A percentile compares a stretch with the other conserved stretches of the same genome.
phyloP scores from a whole-genome alignment of 1,140 invertebrate genomes.

The honey bee (Apis mellifera) region DNA sequence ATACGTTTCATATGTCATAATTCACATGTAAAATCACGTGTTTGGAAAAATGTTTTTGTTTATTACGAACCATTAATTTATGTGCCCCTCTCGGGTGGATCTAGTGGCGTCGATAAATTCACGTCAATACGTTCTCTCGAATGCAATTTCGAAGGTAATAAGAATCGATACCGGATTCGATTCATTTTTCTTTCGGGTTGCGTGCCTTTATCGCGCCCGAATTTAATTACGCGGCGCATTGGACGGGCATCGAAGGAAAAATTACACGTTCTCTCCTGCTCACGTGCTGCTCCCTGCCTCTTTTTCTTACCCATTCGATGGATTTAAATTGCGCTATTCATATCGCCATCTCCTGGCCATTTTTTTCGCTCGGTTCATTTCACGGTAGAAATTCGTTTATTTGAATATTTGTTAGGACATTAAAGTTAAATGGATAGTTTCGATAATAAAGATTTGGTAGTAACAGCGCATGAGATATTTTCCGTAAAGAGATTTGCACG shows the following conservation, averaged over 20 bases:
- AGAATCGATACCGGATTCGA: not conserved
- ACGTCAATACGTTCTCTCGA: not conserved
- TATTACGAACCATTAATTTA: not conserved
- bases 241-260: not conserved
- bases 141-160: conserved; percentile 16
- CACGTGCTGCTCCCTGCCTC: not conserved
- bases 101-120: not conserved
- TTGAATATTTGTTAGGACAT: too few species aligned
- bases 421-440: too few species aligned
- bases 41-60: conserved; percentile 1
- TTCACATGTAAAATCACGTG: too few species aligned
- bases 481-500: too few species aligned
- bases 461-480: too few species aligned
- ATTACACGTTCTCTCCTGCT: not conserved
- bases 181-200: not conserved
- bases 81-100: not conserved
- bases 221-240: conserved; percentile 7
- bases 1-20: too few species aligned
- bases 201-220: not conserved
- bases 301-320: not conserved
- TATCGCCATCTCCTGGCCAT: not conserved
- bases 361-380: too few species aligned
- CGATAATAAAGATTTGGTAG: too few species aligned
- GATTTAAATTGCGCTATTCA: conserved; percentile 17
- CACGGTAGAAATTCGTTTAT: too few species aligned